Base-by-base conservation (phyloP, 2,113 vertebrate species). In the Corythornis vintsioides region DNA sequence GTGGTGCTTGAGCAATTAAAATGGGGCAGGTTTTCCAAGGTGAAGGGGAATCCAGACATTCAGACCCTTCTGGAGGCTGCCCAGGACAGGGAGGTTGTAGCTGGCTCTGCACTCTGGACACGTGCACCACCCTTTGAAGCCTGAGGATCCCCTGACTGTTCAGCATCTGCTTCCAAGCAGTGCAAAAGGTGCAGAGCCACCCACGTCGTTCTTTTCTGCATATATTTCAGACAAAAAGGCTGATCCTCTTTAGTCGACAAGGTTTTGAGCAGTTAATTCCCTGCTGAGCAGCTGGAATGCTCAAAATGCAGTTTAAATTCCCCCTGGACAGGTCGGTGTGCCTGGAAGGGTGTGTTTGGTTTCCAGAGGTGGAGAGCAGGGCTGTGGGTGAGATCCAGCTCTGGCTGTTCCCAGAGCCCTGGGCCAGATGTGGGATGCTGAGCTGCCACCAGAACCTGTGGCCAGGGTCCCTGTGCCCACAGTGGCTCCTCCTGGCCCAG, bases 81-180 rank as follows among this genome's bases (percentile, higher is more conserved):
- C 24, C n/a, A 5, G 63, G 72, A 33, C 25, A 18, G 5, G 50
- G 56, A 22, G n/a, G 25, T 61, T 2, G 1, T 7, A 22, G 21
- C 55, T 15, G 63, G 29, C 45, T 26, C 38, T 29, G 81, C 33
- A 35, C 70, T 6, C 48, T 3, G 10, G 26, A 38, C 53, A 43
- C 6, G 0, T 13, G 47, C 33, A 7, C 21, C 64, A 56, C 57
- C 33, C 52, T 17, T 1, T 0, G 47, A 25, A 65, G 52, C 38
- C 80, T 15, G 25, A 1, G 0, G 3, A 8, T 11, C 14, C 59
- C 26, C 57, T 1, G 1, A 4, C 3, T 11, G 0, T 24, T 45
- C 79, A 26, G 55, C 70, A 21, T 7, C 64, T 42, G 59, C 64
- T 65, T 83, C 28, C 86, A 20, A 26, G 26, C 52, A 18, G 53